phyloP scores from a whole-genome alignment of 2,797 vertebrate genomes.

The Coregonus ussuriensis region DNA sequence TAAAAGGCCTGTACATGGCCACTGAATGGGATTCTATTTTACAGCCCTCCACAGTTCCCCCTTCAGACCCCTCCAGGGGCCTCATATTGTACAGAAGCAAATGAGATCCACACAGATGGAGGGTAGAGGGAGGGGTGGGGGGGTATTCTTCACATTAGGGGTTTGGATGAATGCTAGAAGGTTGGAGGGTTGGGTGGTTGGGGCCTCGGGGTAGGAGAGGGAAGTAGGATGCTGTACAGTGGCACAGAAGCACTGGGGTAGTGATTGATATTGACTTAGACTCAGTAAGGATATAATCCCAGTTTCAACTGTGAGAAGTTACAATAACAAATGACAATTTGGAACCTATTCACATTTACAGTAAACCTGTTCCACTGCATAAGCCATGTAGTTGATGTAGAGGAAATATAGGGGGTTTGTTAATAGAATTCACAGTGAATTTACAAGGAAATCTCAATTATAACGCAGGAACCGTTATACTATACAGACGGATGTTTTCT shows the following conservation, averaged over 20 bases:
- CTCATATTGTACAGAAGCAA: constrained; percentile 20
- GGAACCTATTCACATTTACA: neutral
- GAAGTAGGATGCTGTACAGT: constrained; percentile 1
- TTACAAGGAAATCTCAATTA: neutral
- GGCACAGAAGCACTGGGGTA: neutral
- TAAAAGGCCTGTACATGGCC: constrained; percentile 59
- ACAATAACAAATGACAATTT: neutral
- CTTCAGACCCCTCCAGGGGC: neutral
- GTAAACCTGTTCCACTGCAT: too few relatives aligned
- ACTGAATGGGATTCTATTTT: constrained; percentile 69
- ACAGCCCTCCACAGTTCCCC: constrained; percentile 9
- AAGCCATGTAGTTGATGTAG: too few relatives aligned
- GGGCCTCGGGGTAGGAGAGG: neutral
- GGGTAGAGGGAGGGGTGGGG: too few relatives aligned
- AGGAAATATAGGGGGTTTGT: too few relatives aligned
- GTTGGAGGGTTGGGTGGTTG: constrained; percentile 3
- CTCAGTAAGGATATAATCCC: neutral
- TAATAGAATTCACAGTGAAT: neutral
- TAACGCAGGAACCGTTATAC: neutral
- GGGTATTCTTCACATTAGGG: constrained; percentile 11
- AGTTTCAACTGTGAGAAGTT: neutral
- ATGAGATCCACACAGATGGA: neutral
- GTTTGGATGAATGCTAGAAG: neutral
- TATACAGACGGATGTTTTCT: neutral
- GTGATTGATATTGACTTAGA: neutral